Evolutionary conservation across 2,888 invertebrate genomes (phyloP).

Genomic region (Rhimphoctona megacephalus): DNA sequence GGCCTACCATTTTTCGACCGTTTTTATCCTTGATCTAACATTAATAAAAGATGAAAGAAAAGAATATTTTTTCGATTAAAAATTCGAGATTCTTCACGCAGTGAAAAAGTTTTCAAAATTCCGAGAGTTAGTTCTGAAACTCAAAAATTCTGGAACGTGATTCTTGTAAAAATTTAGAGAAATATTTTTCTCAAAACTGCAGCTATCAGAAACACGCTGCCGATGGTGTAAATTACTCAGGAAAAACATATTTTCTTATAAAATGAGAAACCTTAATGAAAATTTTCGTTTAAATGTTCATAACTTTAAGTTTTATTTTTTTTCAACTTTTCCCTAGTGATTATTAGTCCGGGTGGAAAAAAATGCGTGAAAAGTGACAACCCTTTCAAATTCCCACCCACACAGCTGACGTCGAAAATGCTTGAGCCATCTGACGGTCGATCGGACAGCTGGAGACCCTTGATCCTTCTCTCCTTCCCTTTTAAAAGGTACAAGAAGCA

Average conservation of each 20-base stretch:
- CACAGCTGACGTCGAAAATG: constrained; percentile 79
- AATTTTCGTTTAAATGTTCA: background rate
- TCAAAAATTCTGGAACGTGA: constrained; percentile 28
- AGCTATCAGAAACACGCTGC: background rate
- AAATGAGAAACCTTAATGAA: background rate
- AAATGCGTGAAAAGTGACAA: constrained; percentile 63
- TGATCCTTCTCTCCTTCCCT: constrained; percentile 49
- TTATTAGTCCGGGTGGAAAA: background rate
- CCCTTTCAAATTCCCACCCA: constrained; percentile 80
- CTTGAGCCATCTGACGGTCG: constrained; percentile 79
- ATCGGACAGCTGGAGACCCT: constrained; percentile 78
- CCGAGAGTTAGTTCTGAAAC: background rate
- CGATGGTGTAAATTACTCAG: background rate
- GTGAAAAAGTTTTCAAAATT: background rate
- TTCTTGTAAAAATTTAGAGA: background rate
- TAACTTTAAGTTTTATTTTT: background rate
- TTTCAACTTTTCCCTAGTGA: background rate
- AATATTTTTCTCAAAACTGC: constrained; percentile 1
- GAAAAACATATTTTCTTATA: background rate
- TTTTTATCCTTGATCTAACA: background rate
- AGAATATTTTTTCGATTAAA: background rate
- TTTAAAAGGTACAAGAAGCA: constrained; percentile 26
- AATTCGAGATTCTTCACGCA: background rate
- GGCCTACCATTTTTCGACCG: constrained; percentile 20
- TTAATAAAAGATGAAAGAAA: background rate